phyloP scores from a whole-genome alignment of 1,140 invertebrate genomes.

The Heliothis virescens region DNA sequence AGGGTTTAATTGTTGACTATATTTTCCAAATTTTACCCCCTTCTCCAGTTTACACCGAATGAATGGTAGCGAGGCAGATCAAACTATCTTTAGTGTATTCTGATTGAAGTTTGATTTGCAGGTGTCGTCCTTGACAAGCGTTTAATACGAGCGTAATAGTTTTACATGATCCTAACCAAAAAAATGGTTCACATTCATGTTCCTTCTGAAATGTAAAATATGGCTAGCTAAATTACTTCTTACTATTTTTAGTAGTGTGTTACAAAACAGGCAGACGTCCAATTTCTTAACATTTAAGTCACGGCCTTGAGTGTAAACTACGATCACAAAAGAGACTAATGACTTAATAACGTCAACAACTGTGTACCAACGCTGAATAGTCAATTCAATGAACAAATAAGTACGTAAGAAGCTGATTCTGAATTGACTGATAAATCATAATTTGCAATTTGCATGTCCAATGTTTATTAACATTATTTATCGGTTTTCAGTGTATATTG shows the following conservation, averaged over 20 bases:
- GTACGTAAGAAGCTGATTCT: not conserved
- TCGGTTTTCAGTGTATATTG: too few species aligned
- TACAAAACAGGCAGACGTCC: constrained; percentile 40
- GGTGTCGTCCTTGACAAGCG: too few species aligned
- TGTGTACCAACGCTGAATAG: not conserved
- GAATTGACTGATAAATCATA: not conserved
- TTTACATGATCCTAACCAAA: too few species aligned
- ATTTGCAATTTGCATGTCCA: constrained; percentile 1
- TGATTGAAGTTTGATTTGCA: too few species aligned
- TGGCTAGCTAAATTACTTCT: not conserved
- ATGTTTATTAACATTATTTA: too few species aligned
- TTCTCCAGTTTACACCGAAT: not conserved
- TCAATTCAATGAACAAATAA: not conserved
- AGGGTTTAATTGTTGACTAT: constrained; percentile 37
- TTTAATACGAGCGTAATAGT: too few species aligned
- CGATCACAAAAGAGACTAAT: constrained; percentile 21
- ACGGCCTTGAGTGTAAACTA: constrained; percentile 28
- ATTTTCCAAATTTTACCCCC: constrained; percentile 26
- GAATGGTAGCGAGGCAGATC: not conserved
- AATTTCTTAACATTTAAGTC: constrained; percentile 34
- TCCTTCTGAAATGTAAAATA: not conserved
- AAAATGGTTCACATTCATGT: too few species aligned
- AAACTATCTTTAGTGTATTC: constrained; percentile 2
- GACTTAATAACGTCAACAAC: constrained; percentile 10
- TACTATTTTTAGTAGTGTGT: constrained; percentile 9